Evolutionary conservation across 2,888 invertebrate species (phyloP), one percentile per base, ranked within the genome.

Genomic region (Scaptomyza polygonia): DNA sequence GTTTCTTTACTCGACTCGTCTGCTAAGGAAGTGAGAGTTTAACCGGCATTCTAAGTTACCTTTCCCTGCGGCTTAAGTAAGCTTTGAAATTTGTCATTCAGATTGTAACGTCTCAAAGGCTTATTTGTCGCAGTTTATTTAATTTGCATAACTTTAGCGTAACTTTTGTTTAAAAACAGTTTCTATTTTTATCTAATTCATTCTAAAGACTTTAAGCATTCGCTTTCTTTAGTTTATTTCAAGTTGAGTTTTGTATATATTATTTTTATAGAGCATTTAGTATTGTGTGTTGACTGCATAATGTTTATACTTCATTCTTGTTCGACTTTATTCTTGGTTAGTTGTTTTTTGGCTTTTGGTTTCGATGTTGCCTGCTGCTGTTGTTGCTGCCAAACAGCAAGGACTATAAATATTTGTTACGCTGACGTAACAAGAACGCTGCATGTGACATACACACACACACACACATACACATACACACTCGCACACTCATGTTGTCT

Each of bases 351-450:
- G 56, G 29, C 48, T 45, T 63, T 42, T 55, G 59, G 42, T 72
- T 69, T 64, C 49, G 61, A 64, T 69, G 56, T 39, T 39, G 9
- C 3, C 7, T n/a, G 30, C 30, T 48, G 53, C 53, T 48, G 34
- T 14, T 36, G 36, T 5, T 36, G 53, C 40, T 48, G 36, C 16
- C 79, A 78, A 77, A 84, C 77, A 65, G 84, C 71, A 63, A 69
- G 57, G 72, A 73, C 88, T 75, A 88, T 86, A 86, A 88, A 86
- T 86, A 86, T 88, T 83, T 86, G 86, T 88, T 86, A 88, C 88
- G 74, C 81, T 88, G 86, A 79, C 81, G 69, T 77, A 74, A 57
- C 56, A 51, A 52, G 59, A 44, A 59, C 66, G 40, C 63, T 71
- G 70, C 64, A 72, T 53, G 63, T 74, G 76, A 62, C 63, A 74